Evolutionary conservation across 2,888 invertebrate genomes (phyloP), one percentile per base, ranked within the genome.

Genomic region (Callinectes sapidus): DNA sequence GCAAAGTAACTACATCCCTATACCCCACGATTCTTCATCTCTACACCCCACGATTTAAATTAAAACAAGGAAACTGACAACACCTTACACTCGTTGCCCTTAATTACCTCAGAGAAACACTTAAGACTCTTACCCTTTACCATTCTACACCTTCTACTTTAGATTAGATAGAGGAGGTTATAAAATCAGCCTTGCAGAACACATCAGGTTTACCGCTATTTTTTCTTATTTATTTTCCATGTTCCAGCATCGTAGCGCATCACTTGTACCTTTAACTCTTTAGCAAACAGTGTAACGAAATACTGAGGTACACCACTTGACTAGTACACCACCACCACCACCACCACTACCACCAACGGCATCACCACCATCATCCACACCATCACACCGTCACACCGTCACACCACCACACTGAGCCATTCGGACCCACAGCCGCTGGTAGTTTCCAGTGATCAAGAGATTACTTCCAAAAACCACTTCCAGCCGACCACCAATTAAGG

Each of bases 401-500:
- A 18, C 13, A 23, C 61, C 61, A 61, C 18, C 61, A 48, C 61
- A 61, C 18, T 61, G 61, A 61, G 18, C 71, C 28, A 5, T 71
- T n/a, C 71, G 28, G 28, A 71, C 71, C 71, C 28, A 71, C 71
- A 71, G 28, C 8, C 71, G 3, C 71, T 28, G 71, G 2, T 35
- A 16, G 81, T 35, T 16, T 18, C 81, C 14, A n/a, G 35, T 81
- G 81, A 81, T 81, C 71, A 81, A 35, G 81, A 81, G n/a, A 32
- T 81, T 35, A 35, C 81, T 81, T 35, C 81, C 35, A 35, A 32
- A 81, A 35, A 10, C 35, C 35, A 35, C 18, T 28, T 81, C 81
- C 35, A 35, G 35, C 81, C 81, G 35, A 35, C 81, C 35, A 81
- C 81, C 32, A 81, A 81, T 81, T 81, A 81, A 81, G 81, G 35